These are phyloP conservation scores for Atherinomorus stipes DNA, from an alignment of 2,113 vertebrate genomes.

Conservation along the genomic window DNA sequence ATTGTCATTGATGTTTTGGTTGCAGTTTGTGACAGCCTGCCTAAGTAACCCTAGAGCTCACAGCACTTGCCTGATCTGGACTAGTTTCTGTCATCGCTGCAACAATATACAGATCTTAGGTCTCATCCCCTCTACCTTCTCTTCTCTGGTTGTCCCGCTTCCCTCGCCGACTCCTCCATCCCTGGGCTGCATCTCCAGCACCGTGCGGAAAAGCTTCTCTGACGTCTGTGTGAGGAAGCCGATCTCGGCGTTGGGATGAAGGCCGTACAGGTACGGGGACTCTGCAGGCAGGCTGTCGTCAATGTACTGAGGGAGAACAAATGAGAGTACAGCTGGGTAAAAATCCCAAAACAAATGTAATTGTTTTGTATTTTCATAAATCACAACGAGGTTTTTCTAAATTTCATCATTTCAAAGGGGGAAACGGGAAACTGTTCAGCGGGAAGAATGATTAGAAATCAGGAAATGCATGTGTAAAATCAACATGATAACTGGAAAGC, in stretches of 20 bases:
- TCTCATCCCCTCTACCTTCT: slow-evolving; percentile 84
- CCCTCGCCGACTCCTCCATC: slow-evolving; percentile 80
- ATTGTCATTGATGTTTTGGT: no score
- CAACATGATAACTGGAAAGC: slow-evolving; percentile 17
- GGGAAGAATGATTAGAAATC: neutral
- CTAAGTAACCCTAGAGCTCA: no score
- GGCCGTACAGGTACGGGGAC: slow-evolving; percentile 93
- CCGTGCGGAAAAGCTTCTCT: slow-evolving; percentile 88
- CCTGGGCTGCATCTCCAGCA: slow-evolving; percentile 94
- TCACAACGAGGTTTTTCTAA: no score
- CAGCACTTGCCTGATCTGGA: no score
- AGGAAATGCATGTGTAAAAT: neutral
- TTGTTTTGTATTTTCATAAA: no score
- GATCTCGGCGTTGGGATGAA: slow-evolving; percentile 96
- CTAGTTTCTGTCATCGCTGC: neutral
- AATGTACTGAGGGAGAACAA: slow-evolving; percentile 86
- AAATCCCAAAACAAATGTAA: neutral
- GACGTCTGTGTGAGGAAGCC: slow-evolving; percentile 94
- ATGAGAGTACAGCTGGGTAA: slow-evolving; percentile 1
- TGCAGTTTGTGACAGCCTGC: no score
- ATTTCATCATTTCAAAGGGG: no score
- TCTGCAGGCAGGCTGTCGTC: slow-evolving; percentile 89
- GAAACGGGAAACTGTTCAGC: no score
- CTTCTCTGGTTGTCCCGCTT: slow-evolving; percentile 79
- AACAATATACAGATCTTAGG: neutral